A percentile compares a stretch with the other conserved stretches of the same genome.
Evolutionary conservation across 2,113 vertebrate species (phyloP).

Genomic region (Labrus mixtus): DNA sequence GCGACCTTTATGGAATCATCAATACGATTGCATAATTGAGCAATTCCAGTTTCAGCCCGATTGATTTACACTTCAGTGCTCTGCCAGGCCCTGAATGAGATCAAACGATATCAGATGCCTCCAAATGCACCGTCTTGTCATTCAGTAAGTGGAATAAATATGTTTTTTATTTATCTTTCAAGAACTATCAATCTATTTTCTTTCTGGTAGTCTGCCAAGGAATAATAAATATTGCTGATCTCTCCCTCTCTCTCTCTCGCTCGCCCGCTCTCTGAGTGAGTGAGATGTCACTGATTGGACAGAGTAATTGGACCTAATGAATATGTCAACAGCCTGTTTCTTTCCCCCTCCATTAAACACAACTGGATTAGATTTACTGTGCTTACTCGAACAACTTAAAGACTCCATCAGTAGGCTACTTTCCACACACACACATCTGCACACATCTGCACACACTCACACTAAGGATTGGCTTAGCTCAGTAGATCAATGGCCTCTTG

Average conservation of each 20-base stretch:
- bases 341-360: slow-evolving; percentile 79
- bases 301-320: slow-evolving; percentile 81
- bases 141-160: slow-evolving; percentile 69
- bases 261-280: slow-evolving; percentile 37
- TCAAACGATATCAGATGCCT: slow-evolving; percentile 65
- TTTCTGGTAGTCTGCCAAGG: slow-evolving; percentile 41
- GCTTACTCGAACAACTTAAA: slow-evolving; percentile 77
- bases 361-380: slow-evolving; percentile 79
- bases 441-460: background rate
- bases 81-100: slow-evolving; percentile 59
- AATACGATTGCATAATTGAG: slow-evolving; percentile 70
- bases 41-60: slow-evolving; percentile 66
- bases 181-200: slow-evolving; percentile 55
- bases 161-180: slow-evolving; percentile 64
- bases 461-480: slow-evolving; percentile 65
- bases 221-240: slow-evolving; percentile 63
- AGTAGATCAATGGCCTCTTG: slow-evolving; percentile 78
- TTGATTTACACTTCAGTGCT: slow-evolving; percentile 71
- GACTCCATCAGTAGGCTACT: slow-evolving; percentile 75
- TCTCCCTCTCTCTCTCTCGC: slow-evolving; percentile 11
- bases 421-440: slow-evolving; percentile 28
- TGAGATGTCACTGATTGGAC: slow-evolving; percentile 67
- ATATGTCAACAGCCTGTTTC: slow-evolving; percentile 77
- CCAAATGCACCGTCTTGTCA: slow-evolving; percentile 61
- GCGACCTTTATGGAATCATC: slow-evolving; percentile 71